These are phyloP conservation scores for Platyrinchus mystaceus DNA, from an alignment of 2,797 vertebrate genomes.

Conservation along the genomic window DNA sequence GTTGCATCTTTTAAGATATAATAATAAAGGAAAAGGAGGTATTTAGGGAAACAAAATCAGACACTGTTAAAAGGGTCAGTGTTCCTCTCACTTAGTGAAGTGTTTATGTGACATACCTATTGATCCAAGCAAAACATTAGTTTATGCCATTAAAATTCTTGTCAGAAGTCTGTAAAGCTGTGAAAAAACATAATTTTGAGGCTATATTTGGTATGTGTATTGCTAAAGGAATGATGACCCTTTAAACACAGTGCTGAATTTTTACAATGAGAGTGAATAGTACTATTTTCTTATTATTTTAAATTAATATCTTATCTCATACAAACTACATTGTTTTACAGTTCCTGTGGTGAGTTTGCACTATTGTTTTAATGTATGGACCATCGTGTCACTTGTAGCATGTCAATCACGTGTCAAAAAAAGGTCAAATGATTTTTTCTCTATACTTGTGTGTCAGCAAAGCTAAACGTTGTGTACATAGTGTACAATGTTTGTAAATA, in stretches of 20 bases:
- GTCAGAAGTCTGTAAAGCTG: constrained; percentile 48
- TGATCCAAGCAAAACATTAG: constrained; percentile 64
- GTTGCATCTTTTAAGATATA: constrained; percentile 70
- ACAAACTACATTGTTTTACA: constrained; percentile 68
- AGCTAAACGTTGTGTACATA: constrained; percentile 78
- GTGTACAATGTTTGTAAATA: constrained; percentile 84
- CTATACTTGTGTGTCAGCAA: constrained; percentile 66
- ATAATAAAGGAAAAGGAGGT: constrained; percentile 56
- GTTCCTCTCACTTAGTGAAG: constrained; percentile 67
- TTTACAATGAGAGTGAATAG: constrained; percentile 70
- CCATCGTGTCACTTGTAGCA: constrained; percentile 74
- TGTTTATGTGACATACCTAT: constrained; percentile 54
- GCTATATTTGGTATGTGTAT: constrained; percentile 41
- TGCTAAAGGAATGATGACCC: constrained; percentile 70
- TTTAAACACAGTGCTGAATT: constrained; percentile 65
- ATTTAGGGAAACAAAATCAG: constrained; percentile 62
- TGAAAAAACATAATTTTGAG: constrained; percentile 54
- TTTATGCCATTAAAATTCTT: constrained; percentile 52
- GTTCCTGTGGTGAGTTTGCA: constrained; percentile 80
- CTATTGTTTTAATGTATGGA: constrained; percentile 73
- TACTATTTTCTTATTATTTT: constrained; percentile 80
- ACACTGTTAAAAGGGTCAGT: constrained; percentile 69
- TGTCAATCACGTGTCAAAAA: constrained; percentile 71
- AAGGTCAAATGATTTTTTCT: constrained; percentile 60
- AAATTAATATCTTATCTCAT: constrained; percentile 71